These are phyloP conservation scores for Hemistola chrysoprasaria DNA, from an alignment of 2,888 invertebrate genomes.

Conservation along the genomic window DNA sequence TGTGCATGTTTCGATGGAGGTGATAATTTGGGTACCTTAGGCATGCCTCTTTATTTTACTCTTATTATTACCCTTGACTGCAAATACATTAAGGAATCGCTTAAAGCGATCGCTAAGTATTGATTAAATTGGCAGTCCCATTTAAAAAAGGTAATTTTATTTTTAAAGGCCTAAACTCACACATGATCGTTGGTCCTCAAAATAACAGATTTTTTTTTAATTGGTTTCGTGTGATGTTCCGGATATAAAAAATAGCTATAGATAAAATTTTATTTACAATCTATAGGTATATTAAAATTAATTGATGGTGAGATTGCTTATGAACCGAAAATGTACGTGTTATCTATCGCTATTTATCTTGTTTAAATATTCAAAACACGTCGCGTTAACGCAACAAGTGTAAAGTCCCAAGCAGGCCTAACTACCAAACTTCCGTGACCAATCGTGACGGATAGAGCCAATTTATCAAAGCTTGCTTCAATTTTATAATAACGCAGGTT, in stretches of 20 bases:
- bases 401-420: constrained; percentile 30
- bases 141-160: too few relatives aligned
- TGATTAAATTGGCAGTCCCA: too few relatives aligned
- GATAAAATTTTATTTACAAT: too few relatives aligned
- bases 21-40: constrained; percentile 22
- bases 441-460: constrained; percentile 77
- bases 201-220: too few relatives aligned
- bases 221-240: too few relatives aligned
- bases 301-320: too few relatives aligned
- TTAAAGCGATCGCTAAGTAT: neutral
- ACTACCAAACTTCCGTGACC: constrained; percentile 68
- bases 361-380: constrained; percentile 12
- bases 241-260: too few relatives aligned
- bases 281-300: too few relatives aligned
- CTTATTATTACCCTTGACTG: neutral
- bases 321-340: too few relatives aligned
- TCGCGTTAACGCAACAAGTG: constrained; percentile 36
- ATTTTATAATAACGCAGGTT: constrained; percentile 76
- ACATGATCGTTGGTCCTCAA: too few relatives aligned
- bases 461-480: constrained; percentile 76
- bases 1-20: constrained; percentile 24
- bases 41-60: constrained; percentile 14
- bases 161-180: too few relatives aligned
- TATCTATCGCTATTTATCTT: neutral
- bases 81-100: neutral